Conservation (phyloP, 2,113 vertebrate genomes). For the Muntiacus reevesi region DNA sequence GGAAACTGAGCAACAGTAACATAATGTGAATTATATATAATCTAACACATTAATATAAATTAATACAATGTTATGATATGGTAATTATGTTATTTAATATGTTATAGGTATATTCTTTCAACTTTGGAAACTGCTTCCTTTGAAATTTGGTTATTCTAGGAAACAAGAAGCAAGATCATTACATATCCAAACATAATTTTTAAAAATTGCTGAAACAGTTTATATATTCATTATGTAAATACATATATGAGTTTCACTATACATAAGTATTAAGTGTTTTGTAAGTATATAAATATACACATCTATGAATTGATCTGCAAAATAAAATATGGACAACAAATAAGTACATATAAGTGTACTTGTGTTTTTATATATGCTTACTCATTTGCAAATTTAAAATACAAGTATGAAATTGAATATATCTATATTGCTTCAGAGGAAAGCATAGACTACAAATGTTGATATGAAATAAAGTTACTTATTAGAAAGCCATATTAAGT, state of each 20-base stretch:
- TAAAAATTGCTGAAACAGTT: not conserved
- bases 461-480: not conserved
- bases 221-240: not conserved
- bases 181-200: not conserved
- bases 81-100: not conserved
- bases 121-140: not conserved
- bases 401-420: not conserved
- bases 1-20: not conserved
- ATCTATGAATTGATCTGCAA: not conserved
- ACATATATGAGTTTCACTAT: not conserved
- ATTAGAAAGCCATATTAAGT: not conserved
- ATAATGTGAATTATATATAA: not conserved
- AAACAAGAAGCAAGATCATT: not conserved
- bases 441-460: not conserved
- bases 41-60: not conserved
- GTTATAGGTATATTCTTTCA: not conserved
- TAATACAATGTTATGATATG: not conserved
- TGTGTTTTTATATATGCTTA: not conserved
- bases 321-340: not conserved
- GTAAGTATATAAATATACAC: not conserved
- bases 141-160: not conserved
- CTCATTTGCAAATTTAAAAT: not conserved
- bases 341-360: not conserved
- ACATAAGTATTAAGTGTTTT: not conserved
- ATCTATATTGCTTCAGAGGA: not conserved